Evolutionary conservation across 92 coral and sea anemone species (phyloP), one percentile per base, ranked within the genome.

Genomic region (Metridium senile): DNA sequence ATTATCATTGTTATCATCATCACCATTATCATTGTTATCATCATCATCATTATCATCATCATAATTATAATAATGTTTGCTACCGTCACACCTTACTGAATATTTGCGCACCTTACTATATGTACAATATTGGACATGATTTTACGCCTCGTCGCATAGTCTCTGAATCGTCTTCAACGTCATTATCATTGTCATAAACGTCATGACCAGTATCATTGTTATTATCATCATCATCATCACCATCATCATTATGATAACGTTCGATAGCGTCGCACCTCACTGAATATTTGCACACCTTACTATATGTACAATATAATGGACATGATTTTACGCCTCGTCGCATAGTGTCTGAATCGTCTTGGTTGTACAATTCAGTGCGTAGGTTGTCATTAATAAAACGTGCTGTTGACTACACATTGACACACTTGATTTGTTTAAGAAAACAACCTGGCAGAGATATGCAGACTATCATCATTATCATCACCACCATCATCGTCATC

Each of bases 401-500:
- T n/a, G n/a, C n/a, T n/a, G n/a, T n/a, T n/a, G 13, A 4, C 6
- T 39, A 6, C 49, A 39, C 13, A 63, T 31, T 62, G 68, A 65
- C 11, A 7, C 0, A 4, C 0, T 10, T 35, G 0, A 0, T 19
- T 43, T 21, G 53, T 49, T 33, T 34, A 81, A 91, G 97, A 91
- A 57, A 66, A 90, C 29, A 86, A 86, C 68, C 70, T 91, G 66
- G 93, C 97, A 8, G 97, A 91, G 26, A 90, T 91, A 9, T 91
- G 97, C 56, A 87, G 93, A 68, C 77, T 53, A 19, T 45, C 56
- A 39, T 16, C 49, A 34, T 22, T 11, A 17, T 68, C 56, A 68
- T 20, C 27, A 33, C 34, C 19, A 43, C 21, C 56, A 17, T 43
- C 54, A 17, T 9, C 73, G 0, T 68, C 74, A 68, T 45, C 74